Evolutionary conservation across 2,113 vertebrate species (phyloP).

Genomic region (Circaetus gallicus): DNA sequence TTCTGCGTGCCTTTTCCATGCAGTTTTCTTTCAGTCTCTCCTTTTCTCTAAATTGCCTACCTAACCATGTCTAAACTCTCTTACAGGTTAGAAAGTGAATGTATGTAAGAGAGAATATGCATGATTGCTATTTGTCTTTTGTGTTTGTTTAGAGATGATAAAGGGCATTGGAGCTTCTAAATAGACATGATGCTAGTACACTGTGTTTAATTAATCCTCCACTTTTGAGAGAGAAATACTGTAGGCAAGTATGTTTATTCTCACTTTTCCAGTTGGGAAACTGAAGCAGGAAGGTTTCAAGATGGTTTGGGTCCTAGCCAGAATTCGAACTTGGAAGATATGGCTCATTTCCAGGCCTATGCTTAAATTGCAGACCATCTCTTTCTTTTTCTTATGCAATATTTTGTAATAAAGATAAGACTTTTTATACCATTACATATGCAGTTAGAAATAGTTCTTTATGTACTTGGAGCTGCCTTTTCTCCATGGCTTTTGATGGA

Average conservation of each 20-base stretch:
- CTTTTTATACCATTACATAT: neutral
- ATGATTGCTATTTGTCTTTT: neutral
- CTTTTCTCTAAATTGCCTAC: neutral
- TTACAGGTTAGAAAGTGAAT: neutral
- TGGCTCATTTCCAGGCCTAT: slow-evolving; percentile 45
- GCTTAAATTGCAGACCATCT: slow-evolving; percentile 36
- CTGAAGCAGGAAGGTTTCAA: slow-evolving; percentile 54
- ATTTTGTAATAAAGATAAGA: slow-evolving; percentile 27
- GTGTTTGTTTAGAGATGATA: neutral
- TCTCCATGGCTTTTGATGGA: slow-evolving; percentile 1
- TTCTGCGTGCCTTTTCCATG: neutral
- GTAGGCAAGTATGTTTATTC: slow-evolving; percentile 63
- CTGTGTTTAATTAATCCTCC: slow-evolving; percentile 23
- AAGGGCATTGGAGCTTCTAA: neutral
- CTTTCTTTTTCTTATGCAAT: neutral
- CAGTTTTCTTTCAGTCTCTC: neutral
- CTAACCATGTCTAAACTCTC: neutral
- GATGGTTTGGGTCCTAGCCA: slow-evolving; percentile 45
- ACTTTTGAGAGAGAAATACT: slow-evolving; percentile 11
- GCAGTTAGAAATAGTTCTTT: neutral
- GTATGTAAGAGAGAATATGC: neutral
- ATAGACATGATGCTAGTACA: neutral
- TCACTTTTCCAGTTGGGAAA: slow-evolving; percentile 65
- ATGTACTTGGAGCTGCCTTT: neutral
- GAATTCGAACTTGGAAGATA: slow-evolving; percentile 28